Base-by-base conservation (phyloP, 2,888 invertebrate genomes). In the Neoaliturus tenellus region DNA sequence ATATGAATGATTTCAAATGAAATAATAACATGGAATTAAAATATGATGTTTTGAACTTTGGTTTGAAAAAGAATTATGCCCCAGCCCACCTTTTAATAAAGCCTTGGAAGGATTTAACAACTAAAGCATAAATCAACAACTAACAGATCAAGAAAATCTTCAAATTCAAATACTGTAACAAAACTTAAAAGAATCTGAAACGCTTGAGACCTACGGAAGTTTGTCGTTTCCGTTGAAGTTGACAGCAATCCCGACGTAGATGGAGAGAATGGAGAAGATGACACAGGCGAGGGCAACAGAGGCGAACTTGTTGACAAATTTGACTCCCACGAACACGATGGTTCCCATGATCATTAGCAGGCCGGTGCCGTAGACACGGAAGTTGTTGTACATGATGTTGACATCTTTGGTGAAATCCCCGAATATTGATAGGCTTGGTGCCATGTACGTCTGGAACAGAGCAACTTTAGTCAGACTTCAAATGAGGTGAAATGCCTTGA, bases 301-400 rank as follows among this genome's bases (percentile, higher is more conserved):
- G 39, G 99, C 99, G 90, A 99, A 98, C 92, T 98, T 98, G 93
- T 99, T 99, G 89, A 99, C 99, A 91, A 99, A 99, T 91, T 97
- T 97, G 82, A 99, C 99, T 81, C 99, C 99, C 87, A 99, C 92
- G 91, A 97, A 98, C 86, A 99, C 99, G 88, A 97, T 95, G 85
- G 93, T 94, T 88, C 98, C 97, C 95, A 99, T 98, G 87, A 99
- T 91, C 86, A 97, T 89, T 80, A 99, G 94, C 83, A 99, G 92
- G 31, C 95, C 91, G 4, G 99, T 97, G 84, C 99, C 99, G 91
- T 99, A 99, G 81, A 99, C 96, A 58, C 99, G 95, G 91, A 99
- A 99, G 91, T 99, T 99, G 93, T 99, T 98, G 92, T 98, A 98
- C 97, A 98, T 98, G 86, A 96, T 95, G 88, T 93, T 94, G 10